These are phyloP conservation scores for Acanthopleura granulata DNA, from an alignment of 2,888 invertebrate genomes.

Conservation along the genomic window DNA sequence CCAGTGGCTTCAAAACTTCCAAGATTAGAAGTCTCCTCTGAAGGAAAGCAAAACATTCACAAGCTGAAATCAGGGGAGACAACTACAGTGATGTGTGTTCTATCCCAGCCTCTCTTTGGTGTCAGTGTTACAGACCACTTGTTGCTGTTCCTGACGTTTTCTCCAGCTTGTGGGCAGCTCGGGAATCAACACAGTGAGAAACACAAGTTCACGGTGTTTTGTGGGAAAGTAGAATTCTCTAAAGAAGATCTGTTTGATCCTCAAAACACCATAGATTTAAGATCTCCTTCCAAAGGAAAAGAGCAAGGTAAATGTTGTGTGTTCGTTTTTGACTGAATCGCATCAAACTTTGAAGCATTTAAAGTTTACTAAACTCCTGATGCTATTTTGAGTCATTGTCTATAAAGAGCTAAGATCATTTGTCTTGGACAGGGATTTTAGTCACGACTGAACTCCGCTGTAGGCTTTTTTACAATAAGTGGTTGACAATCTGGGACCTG, in stretches of 20 bases:
- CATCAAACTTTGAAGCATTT: too few relatives aligned
- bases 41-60: not conserved
- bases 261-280: not conserved
- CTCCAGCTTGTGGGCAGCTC: too few relatives aligned
- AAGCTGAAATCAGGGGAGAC: not conserved
- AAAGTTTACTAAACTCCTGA: too few relatives aligned
- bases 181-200: not conserved
- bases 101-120: slow-evolving; percentile 6
- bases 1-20: not conserved
- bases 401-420: too few relatives aligned
- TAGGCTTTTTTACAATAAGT: too few relatives aligned
- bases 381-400: too few relatives aligned
- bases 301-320: too few relatives aligned
- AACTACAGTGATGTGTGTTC: not conserved
- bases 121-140: not conserved
- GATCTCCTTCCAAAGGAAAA: too few relatives aligned
- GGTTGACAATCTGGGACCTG: too few relatives aligned
- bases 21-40: not conserved
- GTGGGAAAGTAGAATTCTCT: not conserved
- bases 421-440: too few relatives aligned
- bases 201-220: not conserved
- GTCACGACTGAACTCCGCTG: too few relatives aligned
- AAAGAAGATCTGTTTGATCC: not conserved
- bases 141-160: not conserved
- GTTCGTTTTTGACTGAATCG: too few relatives aligned